These are phyloP conservation scores for Eumerus sabulonum DNA, from an alignment of 2,888 invertebrate species.

Conservation along the genomic window DNA sequence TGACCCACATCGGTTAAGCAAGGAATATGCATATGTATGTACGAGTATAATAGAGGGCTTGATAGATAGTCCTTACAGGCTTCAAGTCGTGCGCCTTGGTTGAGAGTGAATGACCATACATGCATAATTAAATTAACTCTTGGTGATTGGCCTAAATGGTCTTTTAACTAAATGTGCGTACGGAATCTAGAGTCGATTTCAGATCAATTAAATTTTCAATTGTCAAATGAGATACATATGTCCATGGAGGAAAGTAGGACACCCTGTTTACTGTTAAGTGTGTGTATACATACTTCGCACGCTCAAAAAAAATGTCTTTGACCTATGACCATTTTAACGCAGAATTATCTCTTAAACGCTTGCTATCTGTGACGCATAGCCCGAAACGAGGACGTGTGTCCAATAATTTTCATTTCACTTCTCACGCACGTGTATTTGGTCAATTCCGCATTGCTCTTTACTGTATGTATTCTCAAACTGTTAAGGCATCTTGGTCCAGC, in stretches of 20 bases:
- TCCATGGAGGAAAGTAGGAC: too few species aligned
- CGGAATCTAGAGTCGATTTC: constrained; percentile 29
- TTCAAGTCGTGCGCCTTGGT: constrained; percentile 26
- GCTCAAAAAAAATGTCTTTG: too few species aligned
- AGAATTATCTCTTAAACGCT: too few species aligned
- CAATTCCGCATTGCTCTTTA: too few species aligned
- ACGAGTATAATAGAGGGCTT: too few species aligned
- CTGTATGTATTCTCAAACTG: not conserved
- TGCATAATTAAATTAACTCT: constrained; percentile 31
- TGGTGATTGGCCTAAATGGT: constrained; percentile 25
- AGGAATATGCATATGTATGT: not conserved
- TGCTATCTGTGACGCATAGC: constrained; percentile 12
- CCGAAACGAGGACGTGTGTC: constrained; percentile 7
- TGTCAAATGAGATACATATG: constrained; percentile 29
- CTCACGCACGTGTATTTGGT: not conserved
- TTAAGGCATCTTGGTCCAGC: constrained; percentile 22
- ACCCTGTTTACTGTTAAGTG: too few species aligned
- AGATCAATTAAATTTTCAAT: constrained; percentile 8
- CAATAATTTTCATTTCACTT: constrained; percentile 16
- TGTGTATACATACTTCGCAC: too few species aligned
- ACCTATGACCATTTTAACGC: too few species aligned
- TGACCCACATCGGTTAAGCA: constrained; percentile 55
- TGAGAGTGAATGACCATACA: constrained; percentile 24
- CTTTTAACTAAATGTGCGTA: constrained; percentile 37
- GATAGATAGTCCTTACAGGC: too few species aligned